phyloP scores from a whole-genome alignment of 2,113 vertebrate species.

The Oriolus oriolus region DNA sequence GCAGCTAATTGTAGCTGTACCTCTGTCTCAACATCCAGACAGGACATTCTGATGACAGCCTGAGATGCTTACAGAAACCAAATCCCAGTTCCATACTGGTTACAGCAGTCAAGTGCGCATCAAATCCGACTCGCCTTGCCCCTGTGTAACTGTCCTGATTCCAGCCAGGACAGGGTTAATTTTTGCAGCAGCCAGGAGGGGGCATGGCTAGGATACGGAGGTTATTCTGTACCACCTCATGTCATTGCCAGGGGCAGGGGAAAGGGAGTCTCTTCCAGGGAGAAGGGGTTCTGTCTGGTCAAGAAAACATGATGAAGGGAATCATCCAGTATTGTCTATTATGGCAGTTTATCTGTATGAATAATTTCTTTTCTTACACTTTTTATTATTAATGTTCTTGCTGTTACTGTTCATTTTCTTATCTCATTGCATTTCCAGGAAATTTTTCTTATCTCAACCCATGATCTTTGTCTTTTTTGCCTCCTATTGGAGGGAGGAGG shows the following conservation, averaged over 20 bases:
- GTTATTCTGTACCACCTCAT: neutral
- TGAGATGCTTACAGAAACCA: neutral
- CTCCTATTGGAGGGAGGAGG: neutral
- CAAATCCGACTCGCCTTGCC: neutral
- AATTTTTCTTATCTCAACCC: neutral
- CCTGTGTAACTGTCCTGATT: neutral
- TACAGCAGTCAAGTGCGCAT: neutral
- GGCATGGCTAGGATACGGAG: no score
- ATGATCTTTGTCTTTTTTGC: neutral
- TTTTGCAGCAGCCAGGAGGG: neutral
- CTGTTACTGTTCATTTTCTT: neutral
- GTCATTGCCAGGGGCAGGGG: neutral
- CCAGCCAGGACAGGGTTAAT: neutral
- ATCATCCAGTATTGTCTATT: neutral
- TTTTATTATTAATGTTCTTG: neutral
- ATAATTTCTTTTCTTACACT: neutral
- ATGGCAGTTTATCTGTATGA: neutral
- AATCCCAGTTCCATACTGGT: neutral
- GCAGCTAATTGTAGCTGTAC: neutral
- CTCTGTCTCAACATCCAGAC: neutral
- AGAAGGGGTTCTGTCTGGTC: neutral
- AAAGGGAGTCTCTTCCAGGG: neutral
- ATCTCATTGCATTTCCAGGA: neutral
- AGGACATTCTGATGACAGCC: neutral
- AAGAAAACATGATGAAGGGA: neutral